Percentiles rank a stretch among this genome's conserved stretches.
Conservation (phyloP, 1,140 invertebrate species). For the Teleogryllus occipitalis region DNA sequence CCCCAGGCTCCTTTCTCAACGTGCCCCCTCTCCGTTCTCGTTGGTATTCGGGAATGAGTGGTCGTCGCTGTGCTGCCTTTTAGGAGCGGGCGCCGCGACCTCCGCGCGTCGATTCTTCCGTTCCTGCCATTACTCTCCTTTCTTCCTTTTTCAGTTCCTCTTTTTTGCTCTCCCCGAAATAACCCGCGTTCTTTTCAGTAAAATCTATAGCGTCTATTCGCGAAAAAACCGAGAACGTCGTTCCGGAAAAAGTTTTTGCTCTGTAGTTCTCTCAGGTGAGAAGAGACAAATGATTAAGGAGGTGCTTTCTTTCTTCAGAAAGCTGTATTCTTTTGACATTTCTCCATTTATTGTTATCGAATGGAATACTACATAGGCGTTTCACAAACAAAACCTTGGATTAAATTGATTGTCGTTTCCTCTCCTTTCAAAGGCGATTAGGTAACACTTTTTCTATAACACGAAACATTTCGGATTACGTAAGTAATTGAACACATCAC, state of each 20-base stretch:
- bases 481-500: no score
- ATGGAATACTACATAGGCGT: no score
- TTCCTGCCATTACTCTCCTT: not conserved
- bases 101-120: not conserved
- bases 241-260: not conserved
- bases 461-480: no score
- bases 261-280: not conserved
- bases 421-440: no score
- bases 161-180: not conserved
- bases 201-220: not conserved
- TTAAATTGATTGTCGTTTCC: no score
- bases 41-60: not conserved
- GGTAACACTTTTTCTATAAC: no score
- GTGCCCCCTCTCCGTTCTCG: not conserved
- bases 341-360: no score
- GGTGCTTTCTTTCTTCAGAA: no score
- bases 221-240: not conserved
- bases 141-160: not conserved
- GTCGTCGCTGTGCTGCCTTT: not conserved
- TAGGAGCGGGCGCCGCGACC: not conserved
- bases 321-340: no score
- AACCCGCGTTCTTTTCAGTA: constrained; percentile 1
- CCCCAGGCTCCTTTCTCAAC: no score
- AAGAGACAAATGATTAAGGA: no score
- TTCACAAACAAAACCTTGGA: no score